Base-by-base conservation (phyloP, 2,888 invertebrate species). In the Branchipolynoe longqiensis region DNA sequence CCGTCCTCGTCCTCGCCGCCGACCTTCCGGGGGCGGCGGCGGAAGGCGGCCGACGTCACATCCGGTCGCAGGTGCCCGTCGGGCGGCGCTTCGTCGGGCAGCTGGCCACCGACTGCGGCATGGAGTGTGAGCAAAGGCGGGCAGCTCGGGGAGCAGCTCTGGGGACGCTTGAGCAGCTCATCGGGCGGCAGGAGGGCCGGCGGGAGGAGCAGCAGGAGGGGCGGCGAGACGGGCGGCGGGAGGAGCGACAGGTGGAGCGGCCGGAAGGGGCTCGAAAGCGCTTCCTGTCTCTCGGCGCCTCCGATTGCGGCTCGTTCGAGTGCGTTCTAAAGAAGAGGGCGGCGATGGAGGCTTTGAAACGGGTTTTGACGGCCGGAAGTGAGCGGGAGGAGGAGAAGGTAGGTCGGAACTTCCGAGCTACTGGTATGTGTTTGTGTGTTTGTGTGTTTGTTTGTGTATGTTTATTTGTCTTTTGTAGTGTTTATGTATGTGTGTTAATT, bases 251-350 rank as follows among this genome's bases (percentile, higher is more conserved):
- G 31, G 31, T 62, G 28, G 22, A 33, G 36, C 6, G 38, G 38
- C 48, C 18, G 48, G 48, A 62, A 8, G 62, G 6, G 6, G 48
- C 33, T 12, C 12, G 31, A 28, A 78, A 78, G 54, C 41, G 78
- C 31, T 78, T 78, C 28, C 28, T 54, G 41, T 41, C 78, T 4
- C 41, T 78, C 12, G 54, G 54, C 2, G 78, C 78, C 6, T 0
- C 4, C 31, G 78, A 78, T 22, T 78, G 78, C 28, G 41, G 78
- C 1, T 78, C 78, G 22, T 78, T 48, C 31, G 78, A 78, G 33
- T 78, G 78, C 28, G 41, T 28, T 12, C 25, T 31, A 14, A 54
- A 28, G 28, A 78, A 54, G 54, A 78, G 78, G 78, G 14, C 18
- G 4, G 78, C 78, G 1, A 28, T 48, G 78, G 78, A 78, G 48